phyloP scores from a whole-genome alignment of 2,113 vertebrate species.

The Pogonocichla stellata region DNA sequence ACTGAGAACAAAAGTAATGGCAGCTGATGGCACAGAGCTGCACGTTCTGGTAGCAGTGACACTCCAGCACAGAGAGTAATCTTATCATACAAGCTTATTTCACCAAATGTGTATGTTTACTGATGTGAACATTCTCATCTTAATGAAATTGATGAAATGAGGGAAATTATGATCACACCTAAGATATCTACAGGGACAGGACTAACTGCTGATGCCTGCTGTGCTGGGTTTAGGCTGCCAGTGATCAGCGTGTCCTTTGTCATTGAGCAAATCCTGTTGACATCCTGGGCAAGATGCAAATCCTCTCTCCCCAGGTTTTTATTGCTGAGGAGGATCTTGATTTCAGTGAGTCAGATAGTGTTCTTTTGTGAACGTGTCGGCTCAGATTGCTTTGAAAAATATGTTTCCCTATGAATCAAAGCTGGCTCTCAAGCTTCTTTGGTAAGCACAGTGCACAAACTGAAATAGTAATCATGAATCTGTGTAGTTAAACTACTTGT shows the following conservation, averaged over 20 bases:
- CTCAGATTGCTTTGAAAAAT: slow-evolving; percentile 25
- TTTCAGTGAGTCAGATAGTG: neutral
- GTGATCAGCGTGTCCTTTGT: neutral
- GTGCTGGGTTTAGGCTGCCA: neutral
- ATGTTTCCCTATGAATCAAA: neutral
- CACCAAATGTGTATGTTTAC: neutral
- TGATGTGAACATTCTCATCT: neutral
- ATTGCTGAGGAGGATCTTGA: neutral
- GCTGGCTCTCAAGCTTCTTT: neutral
- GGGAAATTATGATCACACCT: neutral
- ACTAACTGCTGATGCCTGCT: neutral
- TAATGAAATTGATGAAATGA: neutral
- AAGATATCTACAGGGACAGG: neutral
- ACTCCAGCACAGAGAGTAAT: neutral
- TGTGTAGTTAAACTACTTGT: neutral
- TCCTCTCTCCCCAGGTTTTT: neutral
- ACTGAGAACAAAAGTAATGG: neutral
- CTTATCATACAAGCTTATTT: neutral
- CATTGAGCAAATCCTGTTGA: neutral
- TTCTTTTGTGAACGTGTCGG: neutral
- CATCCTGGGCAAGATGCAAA: neutral
- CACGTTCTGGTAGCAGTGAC: neutral
- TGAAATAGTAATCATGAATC: neutral
- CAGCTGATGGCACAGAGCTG: neutral
- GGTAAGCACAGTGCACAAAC: neutral